phyloP scores from a whole-genome alignment of 2,888 invertebrate species.

The Chloroclystis v-ata region DNA sequence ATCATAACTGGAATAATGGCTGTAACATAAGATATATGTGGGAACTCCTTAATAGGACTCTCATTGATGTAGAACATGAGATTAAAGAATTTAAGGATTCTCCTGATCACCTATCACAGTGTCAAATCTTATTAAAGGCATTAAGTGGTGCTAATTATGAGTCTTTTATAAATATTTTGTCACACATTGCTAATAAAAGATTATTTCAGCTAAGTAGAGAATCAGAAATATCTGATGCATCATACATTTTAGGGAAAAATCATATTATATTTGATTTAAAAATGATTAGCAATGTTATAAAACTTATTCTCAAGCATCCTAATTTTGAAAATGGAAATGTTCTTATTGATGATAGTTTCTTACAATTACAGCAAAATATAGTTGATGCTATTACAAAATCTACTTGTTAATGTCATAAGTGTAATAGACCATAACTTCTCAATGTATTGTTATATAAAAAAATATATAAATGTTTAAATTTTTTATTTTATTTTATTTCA shows the following conservation, averaged over 20 bases:
- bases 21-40: slow-evolving; percentile 88
- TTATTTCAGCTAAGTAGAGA: slow-evolving; percentile 60
- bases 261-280: slow-evolving; percentile 61
- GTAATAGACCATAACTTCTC: too few species aligned
- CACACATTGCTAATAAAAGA: slow-evolving; percentile 80
- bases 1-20: slow-evolving; percentile 98
- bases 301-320: slow-evolving; percentile 12
- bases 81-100: slow-evolving; percentile 87
- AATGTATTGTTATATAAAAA: too few species aligned
- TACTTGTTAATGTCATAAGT: too few species aligned
- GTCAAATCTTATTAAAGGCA: slow-evolving; percentile 88
- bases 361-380: slow-evolving; percentile 6
- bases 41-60: slow-evolving; percentile 80
- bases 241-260: slow-evolving; percentile 54
- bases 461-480: too few species aligned
- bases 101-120: slow-evolving; percentile 83
- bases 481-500: too few species aligned
- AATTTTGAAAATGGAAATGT: slow-evolving; percentile 11
- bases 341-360: neutral
- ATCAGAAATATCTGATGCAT: slow-evolving; percentile 55
- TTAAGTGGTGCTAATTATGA: slow-evolving; percentile 87
- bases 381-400: slow-evolving; percentile 1
- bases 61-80: slow-evolving; percentile 85
- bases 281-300: slow-evolving; percentile 18
- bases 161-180: slow-evolving; percentile 82